Percentiles rank a stretch among this genome's conserved stretches.
phyloP scores from a whole-genome alignment of 2,113 vertebrate species.

The Urocynchramus pylzowi region DNA sequence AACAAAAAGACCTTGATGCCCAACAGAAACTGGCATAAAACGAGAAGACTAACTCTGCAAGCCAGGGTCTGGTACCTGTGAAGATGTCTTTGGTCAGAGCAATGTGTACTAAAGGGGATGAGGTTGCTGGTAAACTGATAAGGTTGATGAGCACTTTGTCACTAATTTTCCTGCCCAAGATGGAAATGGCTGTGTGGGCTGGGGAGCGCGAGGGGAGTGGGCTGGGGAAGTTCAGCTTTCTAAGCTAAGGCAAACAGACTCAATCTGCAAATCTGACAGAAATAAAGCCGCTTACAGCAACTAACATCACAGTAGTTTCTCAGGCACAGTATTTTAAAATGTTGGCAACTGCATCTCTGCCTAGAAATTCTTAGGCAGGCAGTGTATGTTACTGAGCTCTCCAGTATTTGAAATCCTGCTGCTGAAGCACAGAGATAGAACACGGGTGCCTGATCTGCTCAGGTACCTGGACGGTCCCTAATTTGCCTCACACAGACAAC shows the following conservation, averaged over 20 bases:
- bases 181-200: not conserved
- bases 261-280: not conserved
- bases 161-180: not conserved
- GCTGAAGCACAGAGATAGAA: not conserved
- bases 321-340: not conserved
- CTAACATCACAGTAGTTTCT: not conserved
- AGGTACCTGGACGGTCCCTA: not conserved
- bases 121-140: not conserved
- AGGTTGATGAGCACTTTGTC: not conserved
- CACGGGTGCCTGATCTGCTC: rapidly evolving
- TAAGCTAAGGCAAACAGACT: not conserved
- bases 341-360: not conserved
- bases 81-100: not conserved
- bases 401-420: not conserved
- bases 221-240: not conserved
- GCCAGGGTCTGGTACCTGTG: not conserved
- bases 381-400: not conserved
- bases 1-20: not conserved
- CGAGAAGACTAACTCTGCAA: not conserved
- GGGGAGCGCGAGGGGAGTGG: rapidly evolving
- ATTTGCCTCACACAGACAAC: not conserved
- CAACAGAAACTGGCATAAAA: not conserved
- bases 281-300: not conserved
- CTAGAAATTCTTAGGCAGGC: not conserved
- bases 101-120: not conserved